These are phyloP conservation scores for Monodelphis domestica DNA, from an alignment of 2,797 vertebrate species.

Conservation along the genomic window DNA sequence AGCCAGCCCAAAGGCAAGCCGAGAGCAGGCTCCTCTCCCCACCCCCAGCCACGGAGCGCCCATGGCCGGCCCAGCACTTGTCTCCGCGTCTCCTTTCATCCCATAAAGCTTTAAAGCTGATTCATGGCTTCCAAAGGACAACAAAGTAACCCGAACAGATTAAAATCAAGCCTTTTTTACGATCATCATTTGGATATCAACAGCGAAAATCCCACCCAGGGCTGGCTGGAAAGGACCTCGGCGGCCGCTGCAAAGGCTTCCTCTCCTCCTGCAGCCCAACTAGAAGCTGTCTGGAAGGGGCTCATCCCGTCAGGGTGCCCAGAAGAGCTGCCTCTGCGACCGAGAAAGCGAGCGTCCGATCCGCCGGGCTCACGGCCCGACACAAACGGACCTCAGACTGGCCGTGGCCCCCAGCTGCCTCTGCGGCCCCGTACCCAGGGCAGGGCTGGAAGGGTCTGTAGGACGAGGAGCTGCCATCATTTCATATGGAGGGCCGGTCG, in stretches of 20 bases:
- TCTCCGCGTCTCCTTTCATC: constrained; percentile 84
- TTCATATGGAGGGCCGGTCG: constrained; percentile 62
- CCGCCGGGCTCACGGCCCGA: too few species aligned
- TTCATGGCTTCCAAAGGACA: constrained; percentile 86
- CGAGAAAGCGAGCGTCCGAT: too few species aligned
- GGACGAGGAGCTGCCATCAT: constrained; percentile 44
- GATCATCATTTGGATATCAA: constrained; percentile 84
- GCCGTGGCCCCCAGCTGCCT: constrained; percentile 85
- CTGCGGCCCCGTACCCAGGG: too few species aligned
- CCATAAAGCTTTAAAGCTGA: constrained; percentile 86
- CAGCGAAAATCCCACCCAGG: constrained; percentile 87
- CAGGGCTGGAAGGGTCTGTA: constrained; percentile 54
- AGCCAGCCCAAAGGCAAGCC: constrained; percentile 80
- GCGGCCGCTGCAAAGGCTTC: constrained; percentile 86
- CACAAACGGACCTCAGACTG: constrained; percentile 85
- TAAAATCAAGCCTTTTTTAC: constrained; percentile 85
- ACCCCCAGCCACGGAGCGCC: too few species aligned
- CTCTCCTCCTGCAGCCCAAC: constrained; percentile 85
- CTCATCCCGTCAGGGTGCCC: constrained; percentile 87
- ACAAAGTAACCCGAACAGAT: constrained; percentile 86
- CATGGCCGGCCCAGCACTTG: too few species aligned
- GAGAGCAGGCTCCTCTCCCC: constrained; percentile 77
- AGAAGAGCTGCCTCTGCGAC: constrained; percentile 86
- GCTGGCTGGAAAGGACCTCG: constrained; percentile 87
- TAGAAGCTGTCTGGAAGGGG: constrained; percentile 88